These are phyloP conservation scores for Oryzias celebensis DNA, from an alignment of 2,113 vertebrate species.

Conservation along the genomic window DNA sequence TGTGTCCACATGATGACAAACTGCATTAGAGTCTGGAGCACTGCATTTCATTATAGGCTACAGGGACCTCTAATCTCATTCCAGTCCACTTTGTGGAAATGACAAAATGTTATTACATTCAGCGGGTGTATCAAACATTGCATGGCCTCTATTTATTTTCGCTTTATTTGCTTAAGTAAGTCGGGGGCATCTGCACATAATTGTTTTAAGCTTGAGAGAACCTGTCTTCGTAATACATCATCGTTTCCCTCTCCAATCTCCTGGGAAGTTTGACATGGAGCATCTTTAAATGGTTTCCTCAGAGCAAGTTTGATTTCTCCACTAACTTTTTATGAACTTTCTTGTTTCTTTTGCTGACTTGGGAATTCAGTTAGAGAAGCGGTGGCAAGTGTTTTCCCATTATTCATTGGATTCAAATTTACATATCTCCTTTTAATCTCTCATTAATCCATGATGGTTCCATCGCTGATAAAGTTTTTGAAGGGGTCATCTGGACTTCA, in stretches of 20 bases:
- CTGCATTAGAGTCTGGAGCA: slow-evolving; percentile 68
- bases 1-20: slow-evolving; percentile 75
- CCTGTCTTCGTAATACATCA: slow-evolving; percentile 78
- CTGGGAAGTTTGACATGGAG: slow-evolving; percentile 44
- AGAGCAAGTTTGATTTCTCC: slow-evolving; percentile 46
- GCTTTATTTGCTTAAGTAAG: slow-evolving; percentile 78
- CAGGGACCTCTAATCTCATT: slow-evolving; percentile 82
- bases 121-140: slow-evolving; percentile 76
- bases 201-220: slow-evolving; percentile 76
- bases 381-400: slow-evolving; percentile 40
- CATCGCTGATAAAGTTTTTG: no score
- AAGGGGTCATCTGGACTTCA: no score
- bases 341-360: slow-evolving; percentile 14
- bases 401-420: no score
- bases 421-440: no score
- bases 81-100: slow-evolving; percentile 79
- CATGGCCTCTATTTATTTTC: slow-evolving; percentile 79
- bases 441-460: no score
- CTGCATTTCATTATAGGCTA: slow-evolving; percentile 77
- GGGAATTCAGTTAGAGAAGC: slow-evolving; percentile 40
- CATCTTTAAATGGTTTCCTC: slow-evolving; percentile 63
- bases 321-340: slow-evolving; percentile 63
- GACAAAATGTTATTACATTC: slow-evolving; percentile 79
- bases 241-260: slow-evolving; percentile 66
- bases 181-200: slow-evolving; percentile 74